phyloP scores from a whole-genome alignment of 2,888 invertebrate genomes.

The Drosophila subquinaria region DNA sequence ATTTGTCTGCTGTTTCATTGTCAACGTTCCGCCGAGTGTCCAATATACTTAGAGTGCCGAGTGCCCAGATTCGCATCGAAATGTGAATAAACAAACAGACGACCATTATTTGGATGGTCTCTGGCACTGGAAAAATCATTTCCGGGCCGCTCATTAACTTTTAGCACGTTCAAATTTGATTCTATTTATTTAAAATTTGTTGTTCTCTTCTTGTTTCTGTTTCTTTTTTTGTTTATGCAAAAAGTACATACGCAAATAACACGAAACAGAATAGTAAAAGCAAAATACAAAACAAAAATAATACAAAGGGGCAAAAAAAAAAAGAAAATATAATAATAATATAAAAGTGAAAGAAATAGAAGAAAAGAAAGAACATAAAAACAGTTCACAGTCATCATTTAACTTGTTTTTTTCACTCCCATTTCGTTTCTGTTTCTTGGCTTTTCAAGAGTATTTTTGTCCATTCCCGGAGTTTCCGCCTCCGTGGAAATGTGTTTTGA shows the following conservation, averaged over 20 bases:
- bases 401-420: conserved; percentile 28
- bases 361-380: conserved; percentile 7
- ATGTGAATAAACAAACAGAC: conserved; percentile 19
- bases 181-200: conserved; percentile 61
- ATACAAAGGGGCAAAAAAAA: neutral
- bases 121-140: conserved; percentile 59
- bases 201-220: conserved; percentile 18
- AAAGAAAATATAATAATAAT: neutral
- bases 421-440: conserved; percentile 6
- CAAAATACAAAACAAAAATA: neutral
- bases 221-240: conserved; percentile 31
- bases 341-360: conserved; percentile 2
- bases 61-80: neutral
- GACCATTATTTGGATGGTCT: conserved; percentile 26
- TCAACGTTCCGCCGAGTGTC: conserved; percentile 13
- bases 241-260: conserved; percentile 31
- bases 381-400: conserved; percentile 40
- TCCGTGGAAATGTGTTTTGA: conserved; percentile 51
- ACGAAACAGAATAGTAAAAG: conserved; percentile 5
- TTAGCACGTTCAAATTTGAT: conserved; percentile 64
- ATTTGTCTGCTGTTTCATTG: conserved; percentile 14
- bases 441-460: conserved; percentile 9
- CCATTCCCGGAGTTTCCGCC: conserved; percentile 1
- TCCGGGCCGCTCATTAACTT: conserved; percentile 73
- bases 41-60: neutral